Percentiles rank a stretch among this genome's conserved stretches.
These are phyloP conservation scores for Chaetura pelagica DNA, from an alignment of 2,113 vertebrate genomes.

Conservation along the genomic window DNA sequence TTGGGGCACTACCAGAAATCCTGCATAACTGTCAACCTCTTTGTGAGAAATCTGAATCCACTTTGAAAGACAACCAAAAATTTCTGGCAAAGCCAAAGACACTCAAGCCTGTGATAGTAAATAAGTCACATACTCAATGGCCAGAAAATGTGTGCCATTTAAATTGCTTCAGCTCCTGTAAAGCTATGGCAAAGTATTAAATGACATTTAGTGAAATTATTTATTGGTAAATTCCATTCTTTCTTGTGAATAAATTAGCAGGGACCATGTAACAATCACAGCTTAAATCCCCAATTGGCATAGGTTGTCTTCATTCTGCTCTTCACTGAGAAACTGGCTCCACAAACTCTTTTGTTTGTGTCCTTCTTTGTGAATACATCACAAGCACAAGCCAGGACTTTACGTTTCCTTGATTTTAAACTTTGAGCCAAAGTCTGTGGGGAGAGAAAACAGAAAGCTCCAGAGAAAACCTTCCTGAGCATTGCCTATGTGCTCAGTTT, in stretches of 20 bases:
- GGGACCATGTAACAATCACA: background rate
- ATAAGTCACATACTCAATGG: background rate
- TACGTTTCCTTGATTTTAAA: background rate
- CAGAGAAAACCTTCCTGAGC: background rate
- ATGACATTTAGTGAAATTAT: background rate
- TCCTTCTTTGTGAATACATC: background rate
- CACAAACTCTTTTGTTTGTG: background rate
- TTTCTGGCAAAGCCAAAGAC: background rate
- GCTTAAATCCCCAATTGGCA: background rate
- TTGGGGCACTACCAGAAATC: conserved; percentile 35
- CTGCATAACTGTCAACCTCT: conserved; percentile 28
- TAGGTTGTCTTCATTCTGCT: background rate
- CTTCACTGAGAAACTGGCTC: background rate
- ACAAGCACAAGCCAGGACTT: background rate
- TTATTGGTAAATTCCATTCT: background rate
- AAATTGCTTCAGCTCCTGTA: background rate
- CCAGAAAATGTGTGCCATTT: background rate
- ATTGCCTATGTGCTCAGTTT: background rate
- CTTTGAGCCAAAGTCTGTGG: background rate
- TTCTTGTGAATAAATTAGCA: background rate
- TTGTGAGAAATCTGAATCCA: conserved; percentile 37
- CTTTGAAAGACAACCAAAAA: conserved; percentile 54
- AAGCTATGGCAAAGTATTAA: background rate
- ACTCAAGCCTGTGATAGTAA: background rate
- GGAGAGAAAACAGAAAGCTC: background rate